Conservation (phyloP, 2,888 invertebrate species). For the Orchestes rusci region DNA sequence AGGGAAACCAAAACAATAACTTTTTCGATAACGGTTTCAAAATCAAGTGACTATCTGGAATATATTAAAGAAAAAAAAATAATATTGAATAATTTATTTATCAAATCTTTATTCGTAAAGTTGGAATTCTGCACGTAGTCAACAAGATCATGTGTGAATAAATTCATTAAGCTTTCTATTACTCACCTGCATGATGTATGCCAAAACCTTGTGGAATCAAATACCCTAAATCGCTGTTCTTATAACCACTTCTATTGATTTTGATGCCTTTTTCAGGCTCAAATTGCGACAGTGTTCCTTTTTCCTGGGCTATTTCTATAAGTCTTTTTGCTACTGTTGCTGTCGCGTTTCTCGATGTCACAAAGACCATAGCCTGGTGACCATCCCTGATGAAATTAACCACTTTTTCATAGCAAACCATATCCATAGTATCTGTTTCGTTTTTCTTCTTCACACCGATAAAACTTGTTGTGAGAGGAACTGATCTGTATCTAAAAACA, state of each 20-base stretch:
- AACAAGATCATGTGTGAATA: too few relatives aligned
- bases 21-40: too few relatives aligned
- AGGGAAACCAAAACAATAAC: too few relatives aligned
- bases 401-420: slow-evolving; percentile 89
- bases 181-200: slow-evolving; percentile 89
- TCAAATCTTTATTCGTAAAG: too few relatives aligned
- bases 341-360: slow-evolving; percentile 96
- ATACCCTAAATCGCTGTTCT: slow-evolving; percentile 76
- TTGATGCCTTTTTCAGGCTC: slow-evolving; percentile 59
- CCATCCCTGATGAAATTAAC: slow-evolving; percentile 75
- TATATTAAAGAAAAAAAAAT: too few relatives aligned
- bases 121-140: too few relatives aligned
- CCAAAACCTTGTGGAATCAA: slow-evolving; percentile 83
- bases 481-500: slow-evolving; percentile 67
- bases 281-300: slow-evolving; percentile 64
- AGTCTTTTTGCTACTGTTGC: slow-evolving; percentile 79
- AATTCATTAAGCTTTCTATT: too few relatives aligned
- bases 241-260: slow-evolving; percentile 64
- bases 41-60: too few relatives aligned
- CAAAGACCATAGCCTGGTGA: slow-evolving; percentile 96
- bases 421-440: slow-evolving; percentile 73
- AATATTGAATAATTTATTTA: too few relatives aligned
- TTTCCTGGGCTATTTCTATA: slow-evolving; percentile 72
- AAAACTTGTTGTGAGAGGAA: slow-evolving; percentile 87
- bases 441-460: slow-evolving; percentile 47